A percentile compares a stretch with the other conserved stretches of the same genome.
Evolutionary conservation across 2,888 invertebrate species (phyloP).

Genomic region (Muschampia plurimacula): DNA sequence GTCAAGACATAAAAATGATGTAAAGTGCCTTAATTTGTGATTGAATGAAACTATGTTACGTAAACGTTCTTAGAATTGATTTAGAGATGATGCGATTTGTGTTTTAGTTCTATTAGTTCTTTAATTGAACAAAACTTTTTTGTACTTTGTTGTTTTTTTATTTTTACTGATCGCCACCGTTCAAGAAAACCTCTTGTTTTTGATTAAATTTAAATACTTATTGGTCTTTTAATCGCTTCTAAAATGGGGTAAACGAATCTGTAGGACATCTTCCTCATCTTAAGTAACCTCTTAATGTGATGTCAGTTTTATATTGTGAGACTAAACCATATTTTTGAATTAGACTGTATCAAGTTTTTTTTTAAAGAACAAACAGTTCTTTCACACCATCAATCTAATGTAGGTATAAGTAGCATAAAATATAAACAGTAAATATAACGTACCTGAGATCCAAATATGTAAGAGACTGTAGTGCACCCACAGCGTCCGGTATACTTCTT

Average conservation of each 20-base stretch:
- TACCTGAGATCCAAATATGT: constrained; percentile 96
- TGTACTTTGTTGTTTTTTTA: not conserved
- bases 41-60: not conserved
- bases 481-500: constrained; percentile 93
- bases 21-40: constrained; percentile 18
- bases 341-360: no score
- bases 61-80: not conserved
- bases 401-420: not conserved
- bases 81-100: not conserved
- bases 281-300: no score
- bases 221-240: no score
- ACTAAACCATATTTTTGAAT: no score
- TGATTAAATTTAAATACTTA: no score
- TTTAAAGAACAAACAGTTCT: no score
- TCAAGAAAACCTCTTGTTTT: no score
- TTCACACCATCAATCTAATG: not conserved
- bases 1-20: constrained; percentile 54
- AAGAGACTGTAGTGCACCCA: constrained; percentile 93
- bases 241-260: no score
- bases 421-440: constrained; percentile 45
- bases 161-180: not conserved
- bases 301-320: no score
- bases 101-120: not conserved
- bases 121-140: not conserved
- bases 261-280: no score